phyloP scores from a whole-genome alignment of 1,140 invertebrate genomes.

The Oryctes rhinoceros region DNA sequence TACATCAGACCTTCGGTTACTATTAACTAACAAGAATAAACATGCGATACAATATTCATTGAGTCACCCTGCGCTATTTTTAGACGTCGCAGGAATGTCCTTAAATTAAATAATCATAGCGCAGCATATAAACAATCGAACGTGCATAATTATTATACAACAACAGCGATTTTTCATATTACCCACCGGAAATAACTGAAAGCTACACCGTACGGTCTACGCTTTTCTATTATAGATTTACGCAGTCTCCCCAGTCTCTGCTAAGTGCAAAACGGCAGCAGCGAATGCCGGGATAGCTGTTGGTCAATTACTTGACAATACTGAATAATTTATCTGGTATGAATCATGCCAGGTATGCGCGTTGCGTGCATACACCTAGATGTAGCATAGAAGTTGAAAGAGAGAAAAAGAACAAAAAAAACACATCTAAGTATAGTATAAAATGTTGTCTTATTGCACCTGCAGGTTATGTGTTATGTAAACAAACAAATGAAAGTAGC shows the following conservation, averaged over 20 bases:
- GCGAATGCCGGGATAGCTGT: neutral
- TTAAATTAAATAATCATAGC: slow-evolving; percentile 16
- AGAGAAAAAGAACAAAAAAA: neutral
- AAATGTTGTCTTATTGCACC: neutral
- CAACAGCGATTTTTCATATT: slow-evolving; percentile 8
- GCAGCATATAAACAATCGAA: slow-evolving; percentile 15
- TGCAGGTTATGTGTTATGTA: neutral
- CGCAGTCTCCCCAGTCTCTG: slow-evolving; percentile 4
- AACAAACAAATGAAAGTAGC: neutral
- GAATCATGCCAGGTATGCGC: neutral
- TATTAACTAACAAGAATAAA: neutral
- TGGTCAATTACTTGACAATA: slow-evolving; percentile 22
- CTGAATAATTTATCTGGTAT: slow-evolving; percentile 11
- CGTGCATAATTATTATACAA: slow-evolving; percentile 22
- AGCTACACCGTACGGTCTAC: slow-evolving; percentile 13
- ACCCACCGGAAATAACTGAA: slow-evolving; percentile 16
- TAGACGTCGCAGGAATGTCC: neutral
- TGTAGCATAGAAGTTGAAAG: neutral
- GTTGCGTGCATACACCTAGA: neutral
- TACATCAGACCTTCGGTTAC: neutral
- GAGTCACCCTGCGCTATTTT: neutral
- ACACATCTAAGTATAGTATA: neutral
- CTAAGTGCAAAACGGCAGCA: neutral
- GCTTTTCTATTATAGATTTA: slow-evolving; percentile 3
- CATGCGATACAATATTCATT: slow-evolving; percentile 3